Evolutionary conservation across 2,888 invertebrate species (phyloP).

Genomic region (Acrobasis repandana): DNA sequence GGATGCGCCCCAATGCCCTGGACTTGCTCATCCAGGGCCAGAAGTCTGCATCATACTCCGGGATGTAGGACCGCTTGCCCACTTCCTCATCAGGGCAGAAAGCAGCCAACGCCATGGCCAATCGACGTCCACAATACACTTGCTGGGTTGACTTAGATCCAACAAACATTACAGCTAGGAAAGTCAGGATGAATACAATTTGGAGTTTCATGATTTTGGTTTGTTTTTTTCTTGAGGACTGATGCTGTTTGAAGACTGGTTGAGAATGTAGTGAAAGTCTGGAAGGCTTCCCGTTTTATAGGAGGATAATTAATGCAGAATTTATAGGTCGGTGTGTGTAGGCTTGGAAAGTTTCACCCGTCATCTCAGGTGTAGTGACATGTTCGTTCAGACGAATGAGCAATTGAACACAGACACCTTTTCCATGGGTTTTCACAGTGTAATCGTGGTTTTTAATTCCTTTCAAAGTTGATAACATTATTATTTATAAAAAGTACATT

Average conservation of each 20-base stretch:
- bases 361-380: slow-evolving; percentile 4
- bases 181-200: background rate
- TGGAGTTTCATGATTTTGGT: slow-evolving; percentile 3
- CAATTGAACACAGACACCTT: background rate
- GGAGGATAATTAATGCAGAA: background rate
- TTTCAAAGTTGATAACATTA: too few relatives aligned
- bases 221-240: background rate
- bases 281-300: slow-evolving; percentile 1
- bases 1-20: background rate
- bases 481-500: too few relatives aligned
- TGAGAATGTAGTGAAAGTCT: background rate
- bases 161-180: background rate
- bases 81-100: slow-evolving; percentile 15
- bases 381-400: background rate
- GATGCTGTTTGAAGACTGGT: too few relatives aligned
- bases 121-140: slow-evolving; percentile 13
- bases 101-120: background rate
- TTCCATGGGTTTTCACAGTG: background rate
- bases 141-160: slow-evolving; percentile 8
- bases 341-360: slow-evolving; percentile 2
- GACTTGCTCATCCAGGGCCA: slow-evolving; percentile 1
- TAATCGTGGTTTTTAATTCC: too few relatives aligned
- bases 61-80: slow-evolving; percentile 8
- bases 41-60: background rate
- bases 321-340: slow-evolving; percentile 9